phyloP scores from a whole-genome alignment of 2,888 invertebrate genomes.

The Nineta flava region DNA sequence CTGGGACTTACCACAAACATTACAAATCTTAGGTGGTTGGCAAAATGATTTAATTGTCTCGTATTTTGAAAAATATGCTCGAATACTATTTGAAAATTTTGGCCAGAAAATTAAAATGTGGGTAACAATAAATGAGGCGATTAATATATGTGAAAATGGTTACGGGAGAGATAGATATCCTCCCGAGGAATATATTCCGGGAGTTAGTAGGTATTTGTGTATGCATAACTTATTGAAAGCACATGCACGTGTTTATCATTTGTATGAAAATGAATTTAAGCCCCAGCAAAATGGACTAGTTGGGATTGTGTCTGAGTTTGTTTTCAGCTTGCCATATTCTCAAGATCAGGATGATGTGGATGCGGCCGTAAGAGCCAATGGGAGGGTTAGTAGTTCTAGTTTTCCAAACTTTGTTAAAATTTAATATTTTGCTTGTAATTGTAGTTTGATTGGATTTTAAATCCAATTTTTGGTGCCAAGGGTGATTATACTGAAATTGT shows the following conservation, averaged over 20 bases:
- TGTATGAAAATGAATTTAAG: constrained; percentile 44
- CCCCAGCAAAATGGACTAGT: constrained; percentile 11
- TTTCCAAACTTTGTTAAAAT: neutral
- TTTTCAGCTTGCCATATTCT: neutral
- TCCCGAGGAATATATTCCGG: constrained; percentile 35
- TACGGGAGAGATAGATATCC: constrained; percentile 34
- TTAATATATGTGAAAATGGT: constrained; percentile 10
- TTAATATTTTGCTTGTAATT: neutral
- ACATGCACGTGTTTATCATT: constrained; percentile 46
- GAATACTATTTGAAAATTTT: constrained; percentile 21
- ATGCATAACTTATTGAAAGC: constrained; percentile 46
- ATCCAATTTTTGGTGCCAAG: neutral
- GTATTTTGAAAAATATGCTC: constrained; percentile 35
- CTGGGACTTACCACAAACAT: constrained; percentile 36
- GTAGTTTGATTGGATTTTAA: neutral
- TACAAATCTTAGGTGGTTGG: constrained; percentile 29
- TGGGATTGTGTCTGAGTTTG: neutral
- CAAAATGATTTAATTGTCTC: constrained; percentile 32
- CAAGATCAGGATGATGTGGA: neutral
- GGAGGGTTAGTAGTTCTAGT: neutral
- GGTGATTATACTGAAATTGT: constrained; percentile 10
- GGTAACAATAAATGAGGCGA: constrained; percentile 15
- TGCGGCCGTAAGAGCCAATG: neutral
- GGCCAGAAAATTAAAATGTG: constrained; percentile 13
- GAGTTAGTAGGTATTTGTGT: constrained; percentile 45